Percentiles rank a stretch among this genome's conserved stretches.
phyloP scores from a whole-genome alignment of 2,888 invertebrate genomes.

The Tuberolachnus salignus region DNA sequence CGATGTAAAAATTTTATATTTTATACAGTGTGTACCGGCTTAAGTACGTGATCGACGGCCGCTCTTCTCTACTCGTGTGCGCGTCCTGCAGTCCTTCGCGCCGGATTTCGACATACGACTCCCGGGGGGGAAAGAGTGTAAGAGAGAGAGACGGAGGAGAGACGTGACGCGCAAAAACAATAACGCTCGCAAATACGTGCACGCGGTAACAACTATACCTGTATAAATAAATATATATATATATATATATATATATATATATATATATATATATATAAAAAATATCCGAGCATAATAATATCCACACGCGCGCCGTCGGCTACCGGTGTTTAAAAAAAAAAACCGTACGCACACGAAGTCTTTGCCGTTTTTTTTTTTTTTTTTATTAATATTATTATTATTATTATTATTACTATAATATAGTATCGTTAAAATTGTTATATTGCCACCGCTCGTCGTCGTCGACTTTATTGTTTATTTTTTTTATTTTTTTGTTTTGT shows the following conservation, averaged over 20 bases:
- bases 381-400: neutral
- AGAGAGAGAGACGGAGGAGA: neutral
- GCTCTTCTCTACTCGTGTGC: no score
- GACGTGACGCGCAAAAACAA: conserved; percentile 39
- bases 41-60: neutral
- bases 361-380: neutral
- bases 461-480: conserved; percentile 1
- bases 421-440: no score
- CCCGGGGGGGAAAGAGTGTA: no score
- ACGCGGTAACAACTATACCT: neutral
- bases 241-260: neutral
- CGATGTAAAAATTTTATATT: no score
- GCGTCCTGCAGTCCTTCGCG: neutral
- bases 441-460: neutral
- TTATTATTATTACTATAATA: neutral
- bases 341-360: neutral
- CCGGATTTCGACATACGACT: conserved; percentile 8
- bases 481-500: neutral
- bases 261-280: neutral
- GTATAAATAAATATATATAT: neutral
- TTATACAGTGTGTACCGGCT: neutral
- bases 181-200: conserved; percentile 9
- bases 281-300: neutral
- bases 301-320: no score
- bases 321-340: no score